A percentile compares a stretch with the other conserved stretches of the same genome.
Conservation (phyloP, 1,140 invertebrate genomes). For the Anagrus nilaparvatae region DNA sequence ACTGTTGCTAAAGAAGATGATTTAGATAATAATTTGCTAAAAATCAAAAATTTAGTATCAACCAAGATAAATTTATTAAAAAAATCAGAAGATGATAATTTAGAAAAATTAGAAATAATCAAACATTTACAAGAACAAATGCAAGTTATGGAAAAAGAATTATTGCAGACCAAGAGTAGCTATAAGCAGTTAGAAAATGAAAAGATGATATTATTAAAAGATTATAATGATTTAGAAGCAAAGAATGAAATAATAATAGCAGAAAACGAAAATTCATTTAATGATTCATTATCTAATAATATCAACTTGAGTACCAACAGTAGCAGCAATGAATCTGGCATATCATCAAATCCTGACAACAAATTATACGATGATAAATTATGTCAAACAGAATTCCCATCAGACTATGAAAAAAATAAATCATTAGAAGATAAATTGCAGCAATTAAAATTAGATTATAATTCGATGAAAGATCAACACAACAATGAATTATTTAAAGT, state of each 20-base stretch:
- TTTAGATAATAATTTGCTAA: too few relatives aligned
- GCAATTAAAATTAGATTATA: slow-evolving; percentile 24
- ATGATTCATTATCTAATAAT: slow-evolving; percentile 7
- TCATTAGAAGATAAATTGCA: slow-evolving; percentile 9
- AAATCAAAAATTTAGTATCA: too few relatives aligned
- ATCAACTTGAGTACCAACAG: not conserved
- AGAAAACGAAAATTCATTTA: too few relatives aligned
- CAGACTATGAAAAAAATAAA: slow-evolving; percentile 7
- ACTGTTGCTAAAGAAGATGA: too few relatives aligned
- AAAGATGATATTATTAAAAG: not conserved
- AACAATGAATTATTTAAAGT: slow-evolving; percentile 17
- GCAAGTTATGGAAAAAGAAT: too few relatives aligned
- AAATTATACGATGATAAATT: slow-evolving; percentile 5
- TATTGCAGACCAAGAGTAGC: too few relatives aligned
- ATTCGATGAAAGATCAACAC: slow-evolving; percentile 17
- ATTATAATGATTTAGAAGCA: not conserved
- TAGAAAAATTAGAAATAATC: too few relatives aligned
- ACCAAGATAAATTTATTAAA: too few relatives aligned
- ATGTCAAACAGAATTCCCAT: slow-evolving; percentile 5
- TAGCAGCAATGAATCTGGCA: slow-evolving; percentile 32
- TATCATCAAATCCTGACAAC: slow-evolving; percentile 8
- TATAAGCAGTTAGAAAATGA: too few relatives aligned
- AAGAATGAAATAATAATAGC: too few relatives aligned
- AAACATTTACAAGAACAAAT: too few relatives aligned
- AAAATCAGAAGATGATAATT: too few relatives aligned